phyloP scores from a whole-genome alignment of 1,140 invertebrate species.

The Sycobia sp. region DNA sequence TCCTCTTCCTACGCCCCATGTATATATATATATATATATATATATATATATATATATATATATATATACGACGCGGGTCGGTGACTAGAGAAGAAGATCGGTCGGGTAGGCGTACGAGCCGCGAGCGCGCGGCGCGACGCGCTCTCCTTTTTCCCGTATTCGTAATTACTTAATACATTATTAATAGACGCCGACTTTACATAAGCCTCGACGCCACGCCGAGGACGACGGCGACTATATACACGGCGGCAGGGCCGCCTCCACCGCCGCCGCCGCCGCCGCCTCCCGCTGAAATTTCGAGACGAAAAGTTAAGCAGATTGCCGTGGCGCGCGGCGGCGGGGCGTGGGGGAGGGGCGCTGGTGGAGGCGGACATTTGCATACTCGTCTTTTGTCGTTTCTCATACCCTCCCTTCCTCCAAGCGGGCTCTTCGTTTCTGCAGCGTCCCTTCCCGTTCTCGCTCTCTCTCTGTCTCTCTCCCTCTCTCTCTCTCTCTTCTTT shows the following conservation, averaged over 20 bases:
- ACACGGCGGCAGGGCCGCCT: conserved; percentile 15
- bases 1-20: too few relatives aligned
- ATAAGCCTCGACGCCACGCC: too few relatives aligned
- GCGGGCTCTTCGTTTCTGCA: too few relatives aligned
- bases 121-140: background rate
- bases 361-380: conserved; percentile 53
- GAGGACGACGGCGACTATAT: too few relatives aligned
- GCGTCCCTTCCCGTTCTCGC: conserved; percentile 14
- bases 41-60: too few relatives aligned
- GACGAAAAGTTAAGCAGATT: conserved; percentile 58
- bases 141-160: conserved; percentile 45
- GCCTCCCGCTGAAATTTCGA: conserved; percentile 40
- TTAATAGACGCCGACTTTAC: conserved; percentile 58
- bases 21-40: too few relatives aligned
- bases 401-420: too few relatives aligned
- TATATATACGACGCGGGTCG: too few relatives aligned
- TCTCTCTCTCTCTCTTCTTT: too few relatives aligned
- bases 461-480: too few relatives aligned
- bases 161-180: conserved; percentile 60
- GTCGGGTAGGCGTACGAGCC: too few relatives aligned
- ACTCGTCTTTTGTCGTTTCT: conserved; percentile 39
- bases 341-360: background rate
- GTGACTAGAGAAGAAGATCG: too few relatives aligned
- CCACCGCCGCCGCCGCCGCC: conserved; percentile 23
- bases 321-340: conserved; percentile 29